phyloP scores from a whole-genome alignment of 92 coral and sea anemone genomes.

The Epizoanthus fatuus region DNA sequence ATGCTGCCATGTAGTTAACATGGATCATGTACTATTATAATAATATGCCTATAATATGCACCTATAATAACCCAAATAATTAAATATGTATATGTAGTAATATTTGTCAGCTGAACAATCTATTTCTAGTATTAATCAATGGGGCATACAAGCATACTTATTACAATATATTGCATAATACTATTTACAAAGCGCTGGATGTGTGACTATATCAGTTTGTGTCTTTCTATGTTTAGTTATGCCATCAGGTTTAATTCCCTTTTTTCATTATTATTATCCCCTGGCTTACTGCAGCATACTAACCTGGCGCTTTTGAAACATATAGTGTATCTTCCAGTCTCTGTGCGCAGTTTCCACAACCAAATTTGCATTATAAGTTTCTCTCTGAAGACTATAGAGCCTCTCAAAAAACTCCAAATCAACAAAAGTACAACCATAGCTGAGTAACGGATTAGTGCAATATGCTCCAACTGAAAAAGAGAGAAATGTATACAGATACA shows the following conservation, averaged over 20 bases:
- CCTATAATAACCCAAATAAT: neutral
- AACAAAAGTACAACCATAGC: neutral
- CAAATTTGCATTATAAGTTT: slow-evolving; percentile 11
- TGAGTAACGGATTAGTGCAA: neutral
- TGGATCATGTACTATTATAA: neutral
- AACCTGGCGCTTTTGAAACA: neutral
- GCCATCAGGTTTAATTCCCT: neutral
- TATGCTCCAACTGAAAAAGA: slow-evolving; percentile 4
- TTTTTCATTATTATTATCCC: neutral
- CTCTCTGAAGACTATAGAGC: neutral
- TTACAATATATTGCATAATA: too few species aligned
- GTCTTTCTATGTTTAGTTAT: neutral
- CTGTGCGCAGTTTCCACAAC: slow-evolving; percentile 6
- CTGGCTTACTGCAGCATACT: neutral
- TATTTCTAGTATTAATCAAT: neutral
- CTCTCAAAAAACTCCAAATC: slow-evolving; percentile 9
- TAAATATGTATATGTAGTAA: neutral
- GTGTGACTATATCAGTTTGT: neutral
- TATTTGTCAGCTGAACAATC: neutral
- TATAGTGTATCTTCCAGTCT: neutral
- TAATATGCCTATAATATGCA: neutral
- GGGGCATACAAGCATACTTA: too few species aligned
- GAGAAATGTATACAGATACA: too few species aligned
- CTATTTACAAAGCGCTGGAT: neutral
- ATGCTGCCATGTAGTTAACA: neutral